Conservation (phyloP, 2,888 invertebrate species). For the Laothoe populi region DNA sequence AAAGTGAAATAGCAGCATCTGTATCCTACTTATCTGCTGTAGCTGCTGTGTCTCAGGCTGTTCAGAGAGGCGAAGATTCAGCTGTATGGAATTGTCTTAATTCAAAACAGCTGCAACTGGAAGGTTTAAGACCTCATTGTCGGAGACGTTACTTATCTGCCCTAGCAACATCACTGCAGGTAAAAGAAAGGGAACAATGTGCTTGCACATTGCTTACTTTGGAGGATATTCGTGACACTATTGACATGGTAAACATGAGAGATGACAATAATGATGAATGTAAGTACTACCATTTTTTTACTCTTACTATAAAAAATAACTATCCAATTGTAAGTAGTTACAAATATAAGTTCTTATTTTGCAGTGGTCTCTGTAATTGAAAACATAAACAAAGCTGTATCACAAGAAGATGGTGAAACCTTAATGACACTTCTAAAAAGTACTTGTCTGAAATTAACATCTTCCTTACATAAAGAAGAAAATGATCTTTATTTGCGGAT, state of each 20-base stretch:
- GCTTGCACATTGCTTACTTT: constrained; percentile 86
- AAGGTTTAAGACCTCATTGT: constrained; percentile 82
- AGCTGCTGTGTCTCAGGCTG: constrained; percentile 86
- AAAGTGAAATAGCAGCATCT: constrained; percentile 86
- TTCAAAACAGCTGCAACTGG: constrained; percentile 75
- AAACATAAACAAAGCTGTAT: constrained; percentile 85
- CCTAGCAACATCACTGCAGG: constrained; percentile 71
- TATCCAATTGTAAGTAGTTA: not conserved
- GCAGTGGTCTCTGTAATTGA: constrained; percentile 84
- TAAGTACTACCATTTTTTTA: constrained; percentile 52
- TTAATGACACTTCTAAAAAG: constrained; percentile 79
- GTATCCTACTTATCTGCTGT: constrained; percentile 85
- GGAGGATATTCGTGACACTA: constrained; percentile 87
- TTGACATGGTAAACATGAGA: constrained; percentile 87
- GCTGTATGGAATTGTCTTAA: constrained; percentile 83
- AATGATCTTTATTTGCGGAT: constrained; percentile 81
- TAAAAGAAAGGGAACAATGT: constrained; percentile 76
- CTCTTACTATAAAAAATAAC: not conserved
- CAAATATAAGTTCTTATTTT: constrained; percentile 40
- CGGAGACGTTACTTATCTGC: constrained; percentile 83
- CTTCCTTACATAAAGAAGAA: constrained; percentile 74
- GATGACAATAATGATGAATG: constrained; percentile 85
- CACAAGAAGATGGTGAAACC: constrained; percentile 75
- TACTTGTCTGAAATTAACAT: constrained; percentile 72
- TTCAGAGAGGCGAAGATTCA: constrained; percentile 85